These are phyloP conservation scores for Sarcophaga peregrina DNA, from an alignment of 1,140 invertebrate genomes.

Conservation along the genomic window DNA sequence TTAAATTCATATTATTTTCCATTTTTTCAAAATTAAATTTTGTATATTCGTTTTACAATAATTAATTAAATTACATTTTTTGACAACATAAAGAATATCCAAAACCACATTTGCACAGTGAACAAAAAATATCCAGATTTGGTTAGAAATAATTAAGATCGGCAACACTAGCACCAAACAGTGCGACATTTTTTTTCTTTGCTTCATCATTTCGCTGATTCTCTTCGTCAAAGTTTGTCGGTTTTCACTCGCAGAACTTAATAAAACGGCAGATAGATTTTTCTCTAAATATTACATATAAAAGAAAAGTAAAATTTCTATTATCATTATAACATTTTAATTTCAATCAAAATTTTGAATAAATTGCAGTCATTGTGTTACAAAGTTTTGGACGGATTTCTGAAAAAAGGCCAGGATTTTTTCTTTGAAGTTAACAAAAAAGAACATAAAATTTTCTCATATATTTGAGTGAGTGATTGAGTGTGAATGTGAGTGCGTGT, in stretches of 20 bases:
- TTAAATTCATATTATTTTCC: too few species aligned
- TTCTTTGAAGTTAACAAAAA: neutral
- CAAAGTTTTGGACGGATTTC: neutral
- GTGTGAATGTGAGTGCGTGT: neutral
- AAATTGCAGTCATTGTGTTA: neutral
- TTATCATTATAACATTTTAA: conserved; percentile 17
- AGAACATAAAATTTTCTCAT: conserved; percentile 18
- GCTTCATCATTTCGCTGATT: neutral
- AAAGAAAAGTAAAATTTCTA: neutral
- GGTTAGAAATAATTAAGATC: too few species aligned
- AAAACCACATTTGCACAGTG: too few species aligned
- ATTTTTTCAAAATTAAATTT: too few species aligned
- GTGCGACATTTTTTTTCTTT: too few species aligned
- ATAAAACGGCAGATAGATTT: conserved; percentile 21
- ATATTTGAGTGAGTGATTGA: conserved; percentile 5
- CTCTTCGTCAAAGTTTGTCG: conserved; percentile 30
- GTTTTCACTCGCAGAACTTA: conserved; percentile 10
- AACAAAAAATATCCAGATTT: too few species aligned
- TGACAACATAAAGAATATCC: too few species aligned
- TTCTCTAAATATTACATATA: neutral
- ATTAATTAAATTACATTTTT: too few species aligned
- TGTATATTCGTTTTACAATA: too few species aligned
- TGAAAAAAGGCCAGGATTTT: neutral
- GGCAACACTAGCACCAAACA: too few species aligned
- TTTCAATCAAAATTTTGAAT: conserved; percentile 40